Conservation (phyloP, 2,113 vertebrate species). For the Candoia aspera region DNA sequence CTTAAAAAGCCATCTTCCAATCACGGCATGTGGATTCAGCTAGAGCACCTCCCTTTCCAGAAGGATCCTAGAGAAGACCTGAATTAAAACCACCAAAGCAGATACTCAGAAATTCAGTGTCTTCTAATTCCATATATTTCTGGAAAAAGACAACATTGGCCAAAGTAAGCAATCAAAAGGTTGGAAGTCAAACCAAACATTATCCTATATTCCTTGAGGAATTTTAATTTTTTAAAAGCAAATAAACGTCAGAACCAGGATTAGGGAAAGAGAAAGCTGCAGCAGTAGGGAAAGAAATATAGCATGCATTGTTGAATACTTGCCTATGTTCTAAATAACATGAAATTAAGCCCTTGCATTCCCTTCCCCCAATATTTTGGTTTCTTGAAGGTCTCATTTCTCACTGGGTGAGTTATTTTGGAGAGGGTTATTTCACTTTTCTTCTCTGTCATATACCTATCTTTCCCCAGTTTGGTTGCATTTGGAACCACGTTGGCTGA, state of each 20-base stretch:
- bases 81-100: slow-evolving; percentile 50
- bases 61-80: slow-evolving; percentile 39
- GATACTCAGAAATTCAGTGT: slow-evolving; percentile 51
- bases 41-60: not conserved
- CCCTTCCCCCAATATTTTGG: not conserved
- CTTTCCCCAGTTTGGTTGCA: slow-evolving; percentile 41
- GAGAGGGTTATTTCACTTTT: not conserved
- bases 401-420: not conserved
- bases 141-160: slow-evolving; percentile 49
- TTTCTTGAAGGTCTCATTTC: not conserved
- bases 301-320: slow-evolving; percentile 35
- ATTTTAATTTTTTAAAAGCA: slow-evolving; percentile 65
- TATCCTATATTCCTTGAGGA: slow-evolving; percentile 68
- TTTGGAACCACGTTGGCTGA: slow-evolving; percentile 53
- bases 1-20: slow-evolving; percentile 57
- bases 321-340: slow-evolving; percentile 35
- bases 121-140: slow-evolving; percentile 61
- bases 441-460: slow-evolving; percentile 25
- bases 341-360: slow-evolving; percentile 16
- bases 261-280: slow-evolving; percentile 45
- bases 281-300: slow-evolving; percentile 52
- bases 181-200: slow-evolving; percentile 70
- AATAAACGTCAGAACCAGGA: slow-evolving; percentile 60
- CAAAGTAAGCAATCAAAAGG: slow-evolving; percentile 65
- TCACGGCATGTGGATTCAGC: slow-evolving; percentile 4